phyloP scores from a whole-genome alignment of 2,888 invertebrate genomes.

The Pachymerium ferrugineum region DNA sequence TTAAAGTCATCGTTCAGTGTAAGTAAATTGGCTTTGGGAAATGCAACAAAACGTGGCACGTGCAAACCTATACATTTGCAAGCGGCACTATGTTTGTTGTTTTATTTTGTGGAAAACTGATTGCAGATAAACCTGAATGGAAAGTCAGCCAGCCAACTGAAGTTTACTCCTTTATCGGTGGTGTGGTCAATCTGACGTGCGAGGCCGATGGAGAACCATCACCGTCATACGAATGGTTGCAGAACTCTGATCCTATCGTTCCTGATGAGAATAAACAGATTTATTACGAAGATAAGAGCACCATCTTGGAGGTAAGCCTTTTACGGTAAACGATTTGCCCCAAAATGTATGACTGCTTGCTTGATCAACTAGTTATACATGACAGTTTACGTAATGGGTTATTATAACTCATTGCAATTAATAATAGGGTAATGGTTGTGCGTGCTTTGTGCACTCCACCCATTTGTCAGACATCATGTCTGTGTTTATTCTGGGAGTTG shows the following conservation, averaged over 20 bases:
- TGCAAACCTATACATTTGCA: too few relatives aligned
- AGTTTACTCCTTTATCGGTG: slow-evolving; percentile 53
- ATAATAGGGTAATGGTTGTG: too few relatives aligned
- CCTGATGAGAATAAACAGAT: slow-evolving; percentile 36
- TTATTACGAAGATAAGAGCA: slow-evolving; percentile 36
- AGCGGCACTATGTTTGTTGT: too few relatives aligned
- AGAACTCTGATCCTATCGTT: slow-evolving; percentile 32
- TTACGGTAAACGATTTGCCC: too few relatives aligned
- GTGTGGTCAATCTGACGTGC: slow-evolving; percentile 57
- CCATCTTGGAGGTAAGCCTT: slow-evolving; percentile 36
- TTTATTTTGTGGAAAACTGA: slow-evolving; percentile 1
- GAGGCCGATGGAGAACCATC: slow-evolving; percentile 55
- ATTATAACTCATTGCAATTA: too few relatives aligned
- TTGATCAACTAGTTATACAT: too few relatives aligned
- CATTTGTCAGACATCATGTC: too few relatives aligned
- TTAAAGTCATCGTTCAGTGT: slow-evolving; percentile 27
- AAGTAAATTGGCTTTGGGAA: not conserved
- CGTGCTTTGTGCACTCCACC: too few relatives aligned
- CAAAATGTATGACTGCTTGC: too few relatives aligned
- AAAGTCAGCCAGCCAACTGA: slow-evolving; percentile 36
- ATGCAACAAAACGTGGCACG: not conserved
- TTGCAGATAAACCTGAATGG: slow-evolving; percentile 41
- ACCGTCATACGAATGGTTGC: slow-evolving; percentile 54
- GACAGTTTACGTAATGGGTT: too few relatives aligned
- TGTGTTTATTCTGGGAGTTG: too few relatives aligned